phyloP scores from a whole-genome alignment of 2,113 vertebrate genomes.

The Seriola dumerili region DNA sequence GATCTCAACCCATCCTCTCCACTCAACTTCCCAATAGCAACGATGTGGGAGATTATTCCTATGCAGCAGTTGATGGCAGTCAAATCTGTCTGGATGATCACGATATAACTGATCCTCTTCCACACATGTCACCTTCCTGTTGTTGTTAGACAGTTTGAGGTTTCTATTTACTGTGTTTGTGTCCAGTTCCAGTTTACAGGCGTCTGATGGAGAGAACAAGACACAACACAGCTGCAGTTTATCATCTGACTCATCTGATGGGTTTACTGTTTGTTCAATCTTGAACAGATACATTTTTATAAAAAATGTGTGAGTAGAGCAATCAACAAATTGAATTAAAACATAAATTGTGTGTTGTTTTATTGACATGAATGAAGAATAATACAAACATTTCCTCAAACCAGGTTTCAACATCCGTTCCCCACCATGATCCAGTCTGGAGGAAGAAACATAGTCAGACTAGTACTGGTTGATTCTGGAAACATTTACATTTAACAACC shows the following conservation, averaged over 20 bases:
- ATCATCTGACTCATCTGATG: not conserved
- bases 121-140: not conserved
- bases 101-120: not conserved
- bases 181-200: conserved; percentile 19
- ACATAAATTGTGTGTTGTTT: too few species aligned
- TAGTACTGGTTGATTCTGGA: too few species aligned
- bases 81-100: conserved; percentile 37
- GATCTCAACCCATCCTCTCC: not conserved
- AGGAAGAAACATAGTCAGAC: not conserved
- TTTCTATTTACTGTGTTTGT: conserved; percentile 2
- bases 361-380: not conserved
- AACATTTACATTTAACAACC: not conserved
- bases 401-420: conserved; percentile 19
- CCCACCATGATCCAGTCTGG: conserved; percentile 42
- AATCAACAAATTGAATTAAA: too few species aligned
- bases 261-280: too few species aligned
- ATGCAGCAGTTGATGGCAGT: conserved; percentile 30
- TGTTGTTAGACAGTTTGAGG: conserved; percentile 23
- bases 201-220: conserved; percentile 6
- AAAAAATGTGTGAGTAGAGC: too few species aligned
- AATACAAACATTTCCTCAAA: conserved; percentile 38
- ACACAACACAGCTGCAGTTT: not conserved
- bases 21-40: conserved; percentile 45
- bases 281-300: too few species aligned
- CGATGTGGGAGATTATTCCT: conserved; percentile 3